Evolutionary conservation across 53 echinoderm and acorn worm species (phyloP).

Genomic region (Actinopyga echinites): DNA sequence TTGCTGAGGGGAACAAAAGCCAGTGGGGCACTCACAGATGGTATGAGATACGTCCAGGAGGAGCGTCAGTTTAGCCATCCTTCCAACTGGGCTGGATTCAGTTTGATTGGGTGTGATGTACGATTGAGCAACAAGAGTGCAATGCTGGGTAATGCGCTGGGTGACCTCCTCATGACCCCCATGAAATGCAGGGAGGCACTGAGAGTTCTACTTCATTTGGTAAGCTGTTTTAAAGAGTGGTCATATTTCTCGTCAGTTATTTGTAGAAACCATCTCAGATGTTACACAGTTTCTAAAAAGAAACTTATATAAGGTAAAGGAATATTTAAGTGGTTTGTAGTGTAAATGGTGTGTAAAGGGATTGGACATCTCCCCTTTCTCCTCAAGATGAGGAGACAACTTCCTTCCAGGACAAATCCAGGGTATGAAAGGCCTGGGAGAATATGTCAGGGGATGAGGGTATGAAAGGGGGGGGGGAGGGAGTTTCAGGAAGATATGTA

Average conservation of each 20-base stretch:
- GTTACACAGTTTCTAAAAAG: background rate
- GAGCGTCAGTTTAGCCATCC: slow-evolving; percentile 88
- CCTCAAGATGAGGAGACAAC: too few relatives aligned
- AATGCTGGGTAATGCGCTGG: slow-evolving; percentile 97
- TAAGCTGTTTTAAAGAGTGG: slow-evolving; percentile 33
- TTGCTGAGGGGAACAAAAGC: slow-evolving; percentile 79
- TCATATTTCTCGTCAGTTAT: background rate
- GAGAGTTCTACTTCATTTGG: slow-evolving; percentile 96
- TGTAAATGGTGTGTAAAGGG: too few relatives aligned
- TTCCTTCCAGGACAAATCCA: too few relatives aligned
- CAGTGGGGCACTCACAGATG: slow-evolving; percentile 82
- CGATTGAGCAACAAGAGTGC: slow-evolving; percentile 96
- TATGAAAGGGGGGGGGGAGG: too few relatives aligned
- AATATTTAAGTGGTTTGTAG: background rate
- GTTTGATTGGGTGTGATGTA: slow-evolving; percentile 88
- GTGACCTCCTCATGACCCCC: slow-evolving; percentile 87
- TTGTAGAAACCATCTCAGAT: background rate
- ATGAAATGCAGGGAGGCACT: slow-evolving; percentile 92
- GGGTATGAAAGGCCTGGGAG: too few relatives aligned
- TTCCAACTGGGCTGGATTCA: slow-evolving; percentile 95
- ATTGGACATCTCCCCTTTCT: too few relatives aligned
- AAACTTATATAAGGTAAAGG: background rate
- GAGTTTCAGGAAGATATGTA: too few relatives aligned
- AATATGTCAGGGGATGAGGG: too few relatives aligned
- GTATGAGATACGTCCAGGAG: slow-evolving; percentile 84